These are phyloP conservation scores for Autographa gamma DNA, from an alignment of 2,888 invertebrate species.

Conservation along the genomic window DNA sequence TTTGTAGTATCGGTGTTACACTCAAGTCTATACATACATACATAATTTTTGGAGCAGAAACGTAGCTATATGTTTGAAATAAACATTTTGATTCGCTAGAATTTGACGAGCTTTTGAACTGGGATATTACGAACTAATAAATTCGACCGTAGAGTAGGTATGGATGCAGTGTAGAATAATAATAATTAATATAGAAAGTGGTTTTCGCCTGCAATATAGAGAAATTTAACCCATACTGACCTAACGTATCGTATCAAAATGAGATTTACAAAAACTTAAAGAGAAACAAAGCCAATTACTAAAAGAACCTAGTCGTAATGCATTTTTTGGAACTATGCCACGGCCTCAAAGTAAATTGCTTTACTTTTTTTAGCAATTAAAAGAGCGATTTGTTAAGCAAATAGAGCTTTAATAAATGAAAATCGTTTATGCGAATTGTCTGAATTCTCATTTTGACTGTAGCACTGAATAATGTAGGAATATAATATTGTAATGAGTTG, in stretches of 20 bases:
- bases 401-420: not conserved
- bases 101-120: too few relatives aligned
- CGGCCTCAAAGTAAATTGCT: constrained; percentile 27
- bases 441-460: not conserved
- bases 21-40: not conserved
- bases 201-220: too few relatives aligned
- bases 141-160: too few relatives aligned
- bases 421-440: not conserved
- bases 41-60: too few relatives aligned
- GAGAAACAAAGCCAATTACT: not conserved
- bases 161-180: too few relatives aligned
- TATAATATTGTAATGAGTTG: too few relatives aligned
- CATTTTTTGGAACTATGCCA: constrained; percentile 42
- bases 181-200: too few relatives aligned
- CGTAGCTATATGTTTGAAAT: too few relatives aligned
- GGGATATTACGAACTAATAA: too few relatives aligned
- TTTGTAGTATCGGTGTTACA: not conserved
- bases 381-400: constrained; percentile 1
- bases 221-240: too few relatives aligned
- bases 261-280: not conserved
- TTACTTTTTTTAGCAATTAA: constrained; percentile 11
- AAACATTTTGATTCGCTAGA: too few relatives aligned
- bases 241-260: not conserved
- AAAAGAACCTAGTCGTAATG: constrained; percentile 8
- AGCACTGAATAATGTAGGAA: not conserved